Evolutionary conservation across 37 sponge, comb jelly and placozoan genomes (phyloP).

Genomic region (Spongia lamella): DNA sequence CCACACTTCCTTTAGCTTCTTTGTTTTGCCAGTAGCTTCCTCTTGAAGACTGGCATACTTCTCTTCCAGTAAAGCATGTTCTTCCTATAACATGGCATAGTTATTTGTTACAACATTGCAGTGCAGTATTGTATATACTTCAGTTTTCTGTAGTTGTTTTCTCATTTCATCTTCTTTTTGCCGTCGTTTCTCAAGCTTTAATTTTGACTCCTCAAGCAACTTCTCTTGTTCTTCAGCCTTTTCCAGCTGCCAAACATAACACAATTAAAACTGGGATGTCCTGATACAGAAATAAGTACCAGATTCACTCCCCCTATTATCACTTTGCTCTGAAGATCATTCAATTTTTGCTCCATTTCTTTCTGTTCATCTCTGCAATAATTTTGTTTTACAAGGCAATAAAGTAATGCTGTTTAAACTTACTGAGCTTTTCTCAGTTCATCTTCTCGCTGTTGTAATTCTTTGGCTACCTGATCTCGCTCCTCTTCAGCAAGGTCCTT

Average conservation of each 20-base stretch:
- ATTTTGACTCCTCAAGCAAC: slow-evolving; percentile 87
- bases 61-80: slow-evolving; percentile 73
- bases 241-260: slow-evolving; percentile 82
- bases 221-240: slow-evolving; percentile 94
- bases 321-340: slow-evolving; percentile 81
- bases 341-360: slow-evolving; percentile 73
- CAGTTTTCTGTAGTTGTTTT: slow-evolving; percentile 65
- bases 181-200: slow-evolving; percentile 74
- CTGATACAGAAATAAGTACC: no score
- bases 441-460: slow-evolving; percentile 73
- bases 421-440: slow-evolving; percentile 81
- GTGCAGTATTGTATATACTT: slow-evolving; percentile 6
- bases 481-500: slow-evolving; percentile 88
- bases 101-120: no score
- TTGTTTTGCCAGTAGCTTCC: slow-evolving; percentile 86
- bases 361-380: slow-evolving; percentile 66
- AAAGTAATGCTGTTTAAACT: background rate
- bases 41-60: slow-evolving; percentile 92
- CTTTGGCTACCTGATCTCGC: slow-evolving; percentile 57
- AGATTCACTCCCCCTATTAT: slow-evolving; percentile 97
- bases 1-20: slow-evolving; percentile 86
- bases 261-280: no score
- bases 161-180: slow-evolving; percentile 70
- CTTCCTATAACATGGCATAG: slow-evolving; percentile 64
- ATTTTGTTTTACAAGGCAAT: background rate